A percentile compares a stretch with the other conserved stretches of the same genome.
These are phyloP conservation scores for Netelia melanura DNA, from an alignment of 2,888 invertebrate genomes.

Conservation along the genomic window DNA sequence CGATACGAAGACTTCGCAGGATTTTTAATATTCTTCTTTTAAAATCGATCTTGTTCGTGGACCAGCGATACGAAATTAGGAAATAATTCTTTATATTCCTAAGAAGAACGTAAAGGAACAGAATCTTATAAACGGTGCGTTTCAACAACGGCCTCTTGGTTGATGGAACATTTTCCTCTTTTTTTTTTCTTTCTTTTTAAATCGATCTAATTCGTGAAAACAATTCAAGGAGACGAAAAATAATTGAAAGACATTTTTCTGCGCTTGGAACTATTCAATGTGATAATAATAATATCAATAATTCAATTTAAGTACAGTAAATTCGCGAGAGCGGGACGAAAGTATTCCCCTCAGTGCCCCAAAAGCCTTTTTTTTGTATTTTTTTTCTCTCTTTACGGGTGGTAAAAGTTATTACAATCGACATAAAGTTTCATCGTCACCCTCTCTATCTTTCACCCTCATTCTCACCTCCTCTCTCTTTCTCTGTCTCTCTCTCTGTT, in stretches of 20 bases:
- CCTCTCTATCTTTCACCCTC: conserved; percentile 4
- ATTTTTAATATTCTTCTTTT: conserved; percentile 17
- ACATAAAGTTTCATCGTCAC: conserved; percentile 24
- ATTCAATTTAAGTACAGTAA: conserved; percentile 36
- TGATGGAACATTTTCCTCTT: background rate
- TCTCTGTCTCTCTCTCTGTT: conserved; percentile 1
- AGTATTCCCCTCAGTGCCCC: conserved; percentile 33
- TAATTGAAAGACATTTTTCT: background rate
- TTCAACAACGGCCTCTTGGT: conserved; percentile 14
- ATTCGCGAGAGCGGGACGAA: conserved; percentile 50
- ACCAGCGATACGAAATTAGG: conserved; percentile 34
- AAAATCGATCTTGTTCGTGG: conserved; percentile 18
- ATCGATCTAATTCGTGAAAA: conserved; percentile 33
- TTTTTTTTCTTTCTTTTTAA: background rate
- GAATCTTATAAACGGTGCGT: background rate
- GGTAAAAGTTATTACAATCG: conserved; percentile 41
- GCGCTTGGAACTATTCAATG: background rate
- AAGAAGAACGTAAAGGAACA: background rate
- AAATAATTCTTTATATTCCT: conserved; percentile 24
- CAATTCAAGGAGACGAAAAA: conserved; percentile 4
- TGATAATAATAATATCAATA: conserved; percentile 51
- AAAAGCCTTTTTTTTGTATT: conserved; percentile 18
- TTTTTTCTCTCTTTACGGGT: conserved; percentile 21
- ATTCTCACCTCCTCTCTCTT: conserved; percentile 7
- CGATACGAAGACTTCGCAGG: conserved; percentile 17